phyloP scores from a whole-genome alignment of 2,797 vertebrate species.

The Notolepis coatsorum region DNA sequence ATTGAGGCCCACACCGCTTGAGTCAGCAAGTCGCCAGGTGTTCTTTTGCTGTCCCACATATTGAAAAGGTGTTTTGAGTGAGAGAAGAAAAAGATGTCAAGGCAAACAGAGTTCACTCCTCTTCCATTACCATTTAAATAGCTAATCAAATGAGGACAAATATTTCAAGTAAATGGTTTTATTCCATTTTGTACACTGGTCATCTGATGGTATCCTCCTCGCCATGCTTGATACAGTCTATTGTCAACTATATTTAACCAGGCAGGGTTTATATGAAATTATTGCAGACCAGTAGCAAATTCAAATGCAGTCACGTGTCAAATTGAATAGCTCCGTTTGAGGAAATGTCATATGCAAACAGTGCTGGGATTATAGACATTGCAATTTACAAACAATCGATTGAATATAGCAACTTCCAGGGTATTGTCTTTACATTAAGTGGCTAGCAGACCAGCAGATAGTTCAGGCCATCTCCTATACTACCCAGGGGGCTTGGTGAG shows the following conservation, averaged over 20 bases:
- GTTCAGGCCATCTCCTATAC: slow-evolving; percentile 22
- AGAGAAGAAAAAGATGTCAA: neutral
- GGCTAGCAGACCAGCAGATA: no score
- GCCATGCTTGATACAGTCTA: slow-evolving; percentile 1
- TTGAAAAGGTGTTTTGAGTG: neutral
- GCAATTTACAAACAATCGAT: no score
- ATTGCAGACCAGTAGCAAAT: slow-evolving; percentile 7
- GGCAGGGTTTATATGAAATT: slow-evolving; percentile 7
- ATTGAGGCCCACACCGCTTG: slow-evolving; percentile 23
- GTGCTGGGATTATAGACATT: no score
- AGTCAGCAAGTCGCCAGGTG: slow-evolving; percentile 49
- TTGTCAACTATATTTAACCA: slow-evolving; percentile 4
- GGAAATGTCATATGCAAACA: no score
- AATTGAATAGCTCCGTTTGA: no score
- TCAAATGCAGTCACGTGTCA: no score
- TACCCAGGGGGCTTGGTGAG: slow-evolving; percentile 15
- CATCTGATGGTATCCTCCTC: no score
- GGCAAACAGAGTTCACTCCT: neutral
- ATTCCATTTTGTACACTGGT: neutral
- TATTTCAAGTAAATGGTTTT: neutral
- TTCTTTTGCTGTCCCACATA: slow-evolving; percentile 1
- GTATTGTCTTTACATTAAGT: no score
- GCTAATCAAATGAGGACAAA: neutral
- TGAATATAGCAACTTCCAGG: no score
- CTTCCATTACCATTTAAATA: neutral